phyloP scores from a whole-genome alignment of 2,113 vertebrate species.

The Psittacus erithacus region DNA sequence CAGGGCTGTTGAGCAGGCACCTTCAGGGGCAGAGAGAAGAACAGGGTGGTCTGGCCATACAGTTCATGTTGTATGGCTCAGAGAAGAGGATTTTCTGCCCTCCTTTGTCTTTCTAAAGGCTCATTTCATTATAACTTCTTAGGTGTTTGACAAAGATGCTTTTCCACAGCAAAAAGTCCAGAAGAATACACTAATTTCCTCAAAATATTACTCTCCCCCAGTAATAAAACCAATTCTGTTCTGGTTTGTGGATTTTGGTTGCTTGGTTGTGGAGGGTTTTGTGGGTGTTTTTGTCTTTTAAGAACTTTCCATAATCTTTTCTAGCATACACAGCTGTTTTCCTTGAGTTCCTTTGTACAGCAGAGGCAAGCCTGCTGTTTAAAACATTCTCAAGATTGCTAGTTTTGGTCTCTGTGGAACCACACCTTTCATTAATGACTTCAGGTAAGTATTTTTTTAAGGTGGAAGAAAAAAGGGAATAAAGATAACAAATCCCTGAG shows the following conservation, averaged over 20 bases:
- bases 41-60: fast-evolving
- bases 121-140: neutral
- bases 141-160: neutral
- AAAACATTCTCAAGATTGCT: neutral
- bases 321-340: neutral
- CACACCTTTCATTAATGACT: neutral
- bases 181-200: neutral
- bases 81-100: neutral
- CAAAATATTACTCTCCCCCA: neutral
- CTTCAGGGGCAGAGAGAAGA: neutral
- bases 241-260: neutral
- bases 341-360: neutral
- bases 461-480: neutral
- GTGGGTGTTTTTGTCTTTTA: too few relatives aligned
- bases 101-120: neutral
- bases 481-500: neutral
- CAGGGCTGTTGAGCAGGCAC: neutral
- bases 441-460: neutral
- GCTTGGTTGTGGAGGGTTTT: neutral
- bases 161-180: neutral
- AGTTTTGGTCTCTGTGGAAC: neutral
- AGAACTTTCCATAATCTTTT: neutral
- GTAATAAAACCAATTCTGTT: neutral
- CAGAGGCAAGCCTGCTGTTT: neutral
- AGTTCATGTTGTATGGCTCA: fast-evolving